phyloP scores from a whole-genome alignment of 92 coral and sea anemone species.

The Phenganax stokvisi region DNA sequence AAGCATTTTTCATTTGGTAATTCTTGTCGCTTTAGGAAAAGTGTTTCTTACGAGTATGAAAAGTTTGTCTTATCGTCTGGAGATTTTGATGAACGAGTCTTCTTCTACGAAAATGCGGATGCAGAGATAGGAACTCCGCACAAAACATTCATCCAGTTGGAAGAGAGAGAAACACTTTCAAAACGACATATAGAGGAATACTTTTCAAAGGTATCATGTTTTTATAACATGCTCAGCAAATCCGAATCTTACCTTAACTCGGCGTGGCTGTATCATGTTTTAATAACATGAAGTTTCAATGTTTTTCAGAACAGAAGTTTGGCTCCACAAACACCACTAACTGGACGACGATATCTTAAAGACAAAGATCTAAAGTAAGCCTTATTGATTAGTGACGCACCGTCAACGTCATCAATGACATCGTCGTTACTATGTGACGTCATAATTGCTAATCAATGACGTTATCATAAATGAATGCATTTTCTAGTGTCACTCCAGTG shows the following conservation, averaged over 20 bases:
- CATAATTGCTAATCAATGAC: no score
- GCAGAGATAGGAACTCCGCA: conserved; percentile 93
- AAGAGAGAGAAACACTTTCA: conserved; percentile 61
- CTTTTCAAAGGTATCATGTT: conserved; percentile 55
- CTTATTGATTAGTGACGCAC: no score
- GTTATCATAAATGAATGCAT: background rate
- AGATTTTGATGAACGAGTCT: conserved; percentile 95
- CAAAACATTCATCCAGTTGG: conserved; percentile 62
- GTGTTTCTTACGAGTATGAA: conserved; percentile 69
- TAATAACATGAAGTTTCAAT: background rate
- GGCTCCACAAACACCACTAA: conserved; percentile 89
- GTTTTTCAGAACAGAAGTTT: conserved; percentile 72
- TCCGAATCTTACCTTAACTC: background rate
- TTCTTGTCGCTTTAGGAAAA: conserved; percentile 47
- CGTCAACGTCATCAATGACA: no score
- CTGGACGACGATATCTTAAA: conserved; percentile 83
- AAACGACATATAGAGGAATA: conserved; percentile 76
- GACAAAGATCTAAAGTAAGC: conserved; percentile 91
- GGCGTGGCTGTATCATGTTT: background rate
- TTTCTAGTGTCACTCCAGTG: conserved; percentile 75
- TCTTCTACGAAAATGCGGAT: conserved; percentile 85
- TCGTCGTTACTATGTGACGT: no score
- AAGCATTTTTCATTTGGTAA: background rate
- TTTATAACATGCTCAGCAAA: background rate
- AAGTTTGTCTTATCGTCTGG: conserved; percentile 95